These are phyloP conservation scores for Bradypodion ventrale DNA, from an alignment of 2,797 vertebrate species.

Conservation along the genomic window DNA sequence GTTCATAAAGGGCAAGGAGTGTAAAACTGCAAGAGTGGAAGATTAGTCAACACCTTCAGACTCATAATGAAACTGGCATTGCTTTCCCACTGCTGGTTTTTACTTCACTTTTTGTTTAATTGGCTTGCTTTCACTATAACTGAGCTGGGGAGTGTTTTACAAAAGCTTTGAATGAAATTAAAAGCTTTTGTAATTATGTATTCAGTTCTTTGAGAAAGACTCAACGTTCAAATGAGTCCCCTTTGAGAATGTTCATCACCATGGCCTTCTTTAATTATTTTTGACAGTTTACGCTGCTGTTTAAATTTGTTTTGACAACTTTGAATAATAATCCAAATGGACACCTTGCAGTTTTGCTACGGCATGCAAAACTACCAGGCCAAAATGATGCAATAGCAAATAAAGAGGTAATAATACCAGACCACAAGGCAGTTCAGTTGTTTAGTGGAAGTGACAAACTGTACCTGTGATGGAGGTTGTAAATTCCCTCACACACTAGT, in stretches of 20 bases:
- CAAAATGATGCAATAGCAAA: neutral
- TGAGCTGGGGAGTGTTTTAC: neutral
- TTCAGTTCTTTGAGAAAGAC: neutral
- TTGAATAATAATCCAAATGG: neutral
- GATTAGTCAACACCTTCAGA: neutral
- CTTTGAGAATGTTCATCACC: conserved; percentile 1
- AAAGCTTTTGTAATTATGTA: conserved; percentile 1
- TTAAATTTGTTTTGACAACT: conserved; percentile 8
- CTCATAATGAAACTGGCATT: neutral
- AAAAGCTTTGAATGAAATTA: conserved; percentile 3
- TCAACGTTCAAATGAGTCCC: neutral
- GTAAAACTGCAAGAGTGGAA: neutral
- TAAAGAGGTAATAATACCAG: neutral
- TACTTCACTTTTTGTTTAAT: conserved; percentile 12
- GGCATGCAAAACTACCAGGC: neutral
- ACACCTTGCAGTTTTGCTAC: neutral
- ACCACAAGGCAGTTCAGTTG: neutral
- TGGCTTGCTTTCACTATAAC: conserved; percentile 1
- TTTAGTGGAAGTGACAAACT: neutral
- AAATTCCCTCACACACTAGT: neutral
- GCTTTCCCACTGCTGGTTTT: accelerated
- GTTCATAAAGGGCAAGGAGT: neutral
- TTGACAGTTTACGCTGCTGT: neutral
- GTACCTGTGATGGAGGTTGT: neutral
- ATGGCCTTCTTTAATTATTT: conserved; percentile 11